Base-by-base conservation (phyloP, 2,797 vertebrate genomes). In the Galagoides demidoff region DNA sequence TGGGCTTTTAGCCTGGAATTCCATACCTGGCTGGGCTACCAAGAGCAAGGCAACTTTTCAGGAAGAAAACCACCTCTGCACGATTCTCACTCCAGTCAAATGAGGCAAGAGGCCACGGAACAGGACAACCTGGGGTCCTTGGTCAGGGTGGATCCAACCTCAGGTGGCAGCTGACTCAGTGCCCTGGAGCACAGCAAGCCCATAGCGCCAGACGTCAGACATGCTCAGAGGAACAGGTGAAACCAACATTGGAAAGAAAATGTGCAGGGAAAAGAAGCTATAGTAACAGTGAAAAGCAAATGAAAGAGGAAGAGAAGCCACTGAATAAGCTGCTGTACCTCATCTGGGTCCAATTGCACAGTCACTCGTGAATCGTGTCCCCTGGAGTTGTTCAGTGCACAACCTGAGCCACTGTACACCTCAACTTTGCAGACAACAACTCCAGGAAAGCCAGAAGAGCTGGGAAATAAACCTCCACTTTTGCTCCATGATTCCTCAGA, bases 21-120 rank as follows among this genome's bases (percentile, higher is more conserved):
- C 17, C 37, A 77, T 23, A 9, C 68, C 78, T 55, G 70, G 5
- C 43, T 27, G 20, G 22, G 55, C 88, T 61, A 16, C 5, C 63
- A 16, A 20, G 11, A 0, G 0, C 1, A 10, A 17, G 17, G 31
- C 22, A 6, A 2, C 0, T 6, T n/a, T 14, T 37, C 27, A 11
- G 7, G 29, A 39, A 74, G 3, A 31, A 12, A 25, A 2, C 10
- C 4, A 16, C n/a, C n/a, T 64, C 45, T 68, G 29, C 7, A 17
- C 25, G 11, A 16, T 5, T 25, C 12, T 7, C 14, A 22, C 31
- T 71, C 52, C 22, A 23, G 13, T 2, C 8, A 9, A 29, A 61
- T 2, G 1, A 55, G 31, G 25, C 43, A 14, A 64, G 27, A 11
- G 16, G 25, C 23, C 14, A 19, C 20, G 13, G 39, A 52, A 29